phyloP scores from a whole-genome alignment of 2,113 vertebrate species.

The Cavia aperea region DNA sequence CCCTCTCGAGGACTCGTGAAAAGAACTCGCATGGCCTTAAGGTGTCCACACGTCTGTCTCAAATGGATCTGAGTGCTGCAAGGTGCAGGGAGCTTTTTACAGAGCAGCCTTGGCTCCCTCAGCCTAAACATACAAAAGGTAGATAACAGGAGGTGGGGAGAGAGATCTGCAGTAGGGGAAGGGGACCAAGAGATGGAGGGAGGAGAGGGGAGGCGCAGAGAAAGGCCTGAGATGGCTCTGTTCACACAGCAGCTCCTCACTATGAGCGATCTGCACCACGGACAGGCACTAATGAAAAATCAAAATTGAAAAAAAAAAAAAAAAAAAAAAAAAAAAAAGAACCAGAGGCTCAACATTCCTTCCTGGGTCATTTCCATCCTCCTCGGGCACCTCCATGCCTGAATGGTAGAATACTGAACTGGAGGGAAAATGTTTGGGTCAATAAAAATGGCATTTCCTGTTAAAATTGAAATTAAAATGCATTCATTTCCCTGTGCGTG shows the following conservation, averaged over 20 bases:
- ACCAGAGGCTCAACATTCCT: neutral
- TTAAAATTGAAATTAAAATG: neutral
- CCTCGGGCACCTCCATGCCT: too few relatives aligned
- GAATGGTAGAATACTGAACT: neutral
- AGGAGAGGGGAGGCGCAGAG: neutral
- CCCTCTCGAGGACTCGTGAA: too few relatives aligned
- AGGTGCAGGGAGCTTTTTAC: neutral
- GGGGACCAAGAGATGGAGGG: neutral
- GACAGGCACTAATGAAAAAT: neutral
- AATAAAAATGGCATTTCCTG: neutral
- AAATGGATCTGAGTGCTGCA: neutral
- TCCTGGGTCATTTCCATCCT: neutral
- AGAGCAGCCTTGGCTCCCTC: fast-evolving
- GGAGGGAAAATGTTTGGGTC: neutral
- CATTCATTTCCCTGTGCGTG: neutral
- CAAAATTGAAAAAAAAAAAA: neutral
- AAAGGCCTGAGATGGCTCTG: neutral
- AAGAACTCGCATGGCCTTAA: neutral
- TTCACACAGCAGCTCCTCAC: neutral
- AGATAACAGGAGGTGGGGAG: neutral
- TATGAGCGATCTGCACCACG: fast-evolving
- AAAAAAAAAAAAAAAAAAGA: too few relatives aligned
- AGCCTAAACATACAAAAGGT: neutral
- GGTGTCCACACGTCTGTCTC: neutral
- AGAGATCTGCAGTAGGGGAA: neutral